Percentiles rank a stretch among this genome's conserved stretches.
These are phyloP conservation scores for Drosophila nr. fundita DNA, from an alignment of 2,888 invertebrate species.

Conservation along the genomic window DNA sequence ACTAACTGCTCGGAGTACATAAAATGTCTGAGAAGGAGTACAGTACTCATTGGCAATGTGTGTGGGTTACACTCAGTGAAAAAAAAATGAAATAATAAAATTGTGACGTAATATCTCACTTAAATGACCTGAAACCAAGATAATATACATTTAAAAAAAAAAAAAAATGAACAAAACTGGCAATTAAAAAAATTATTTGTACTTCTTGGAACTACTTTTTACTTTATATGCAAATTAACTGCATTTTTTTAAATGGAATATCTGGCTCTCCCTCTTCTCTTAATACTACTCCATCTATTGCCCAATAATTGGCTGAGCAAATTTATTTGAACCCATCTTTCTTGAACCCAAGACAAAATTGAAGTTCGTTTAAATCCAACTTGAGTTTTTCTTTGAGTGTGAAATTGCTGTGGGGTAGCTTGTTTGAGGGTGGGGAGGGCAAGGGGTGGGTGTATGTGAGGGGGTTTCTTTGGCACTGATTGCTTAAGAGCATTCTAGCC, in stretches of 20 bases:
- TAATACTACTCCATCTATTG: background rate
- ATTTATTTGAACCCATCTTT: background rate
- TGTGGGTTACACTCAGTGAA: conserved; percentile 5
- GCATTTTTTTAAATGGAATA: background rate
- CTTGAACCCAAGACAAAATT: background rate
- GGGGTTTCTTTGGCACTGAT: conserved; percentile 41
- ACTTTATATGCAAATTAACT: background rate
- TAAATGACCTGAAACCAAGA: background rate
- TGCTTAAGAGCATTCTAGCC: conserved; percentile 68
- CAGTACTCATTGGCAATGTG: conserved; percentile 5
- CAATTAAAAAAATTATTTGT: background rate
- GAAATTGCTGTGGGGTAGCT: background rate
- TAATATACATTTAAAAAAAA: background rate
- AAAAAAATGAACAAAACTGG: background rate
- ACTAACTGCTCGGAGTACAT: conserved; percentile 24
- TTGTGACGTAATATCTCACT: background rate
- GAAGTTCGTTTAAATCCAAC: background rate
- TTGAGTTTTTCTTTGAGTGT: background rate
- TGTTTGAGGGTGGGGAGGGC: background rate
- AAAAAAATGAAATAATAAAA: background rate
- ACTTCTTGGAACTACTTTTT: background rate
- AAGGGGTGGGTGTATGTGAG: background rate
- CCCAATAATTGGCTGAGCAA: background rate
- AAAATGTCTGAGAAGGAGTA: conserved; percentile 3
- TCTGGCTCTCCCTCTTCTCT: background rate